Evolutionary conservation across 2,888 invertebrate species (phyloP).

Genomic region (Phrixothrix hirtus): DNA sequence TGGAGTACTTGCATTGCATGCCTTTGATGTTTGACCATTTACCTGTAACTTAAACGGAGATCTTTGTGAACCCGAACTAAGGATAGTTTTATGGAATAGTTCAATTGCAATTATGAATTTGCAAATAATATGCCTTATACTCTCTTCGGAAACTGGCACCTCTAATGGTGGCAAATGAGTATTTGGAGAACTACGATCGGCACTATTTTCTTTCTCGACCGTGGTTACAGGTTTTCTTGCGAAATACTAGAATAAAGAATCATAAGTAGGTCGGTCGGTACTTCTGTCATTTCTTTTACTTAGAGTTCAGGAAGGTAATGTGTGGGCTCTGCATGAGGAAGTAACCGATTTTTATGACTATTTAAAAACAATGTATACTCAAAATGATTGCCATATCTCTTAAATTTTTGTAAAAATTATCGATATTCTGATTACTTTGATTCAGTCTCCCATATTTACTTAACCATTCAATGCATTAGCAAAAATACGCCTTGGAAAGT

Average conservation of each 20-base stretch:
- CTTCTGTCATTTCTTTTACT: no score
- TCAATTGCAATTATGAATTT: background rate
- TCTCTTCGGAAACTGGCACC: background rate
- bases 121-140: no score
- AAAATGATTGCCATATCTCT: conserved; percentile 3
- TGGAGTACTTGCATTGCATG: background rate
- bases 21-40: background rate
- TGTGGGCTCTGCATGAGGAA: conserved; percentile 2
- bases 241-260: conserved; percentile 3
- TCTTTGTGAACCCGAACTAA: background rate
- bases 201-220: no score
- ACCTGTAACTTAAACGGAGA: background rate
- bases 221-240: background rate
- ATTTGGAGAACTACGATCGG: background rate
- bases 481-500: background rate
- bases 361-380: background rate
- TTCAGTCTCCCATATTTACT: background rate
- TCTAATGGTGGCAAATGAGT: background rate
- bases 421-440: background rate
- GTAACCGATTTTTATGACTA: conserved; percentile 1
- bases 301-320: conserved; percentile 1
- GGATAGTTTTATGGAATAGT: background rate
- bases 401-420: conserved; percentile 1
- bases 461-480: conserved; percentile 1
- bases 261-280: background rate